Evolutionary conservation across 2,797 vertebrate genomes (phyloP).

Genomic region (Simalia tracyae): DNA sequence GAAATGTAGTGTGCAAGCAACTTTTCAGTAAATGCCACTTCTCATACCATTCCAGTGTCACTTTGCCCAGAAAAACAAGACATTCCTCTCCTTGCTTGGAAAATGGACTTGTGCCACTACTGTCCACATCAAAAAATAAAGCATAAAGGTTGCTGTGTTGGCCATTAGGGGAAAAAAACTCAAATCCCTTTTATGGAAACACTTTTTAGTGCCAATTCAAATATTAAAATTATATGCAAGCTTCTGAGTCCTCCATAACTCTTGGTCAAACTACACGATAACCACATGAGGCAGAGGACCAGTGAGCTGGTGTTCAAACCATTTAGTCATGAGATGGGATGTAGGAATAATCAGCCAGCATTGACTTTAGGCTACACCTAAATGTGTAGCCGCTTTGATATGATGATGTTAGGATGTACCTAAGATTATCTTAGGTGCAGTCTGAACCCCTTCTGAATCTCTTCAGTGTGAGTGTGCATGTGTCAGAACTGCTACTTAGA

Average conservation of each 20-base stretch:
- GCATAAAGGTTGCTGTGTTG: neutral
- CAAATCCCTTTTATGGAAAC: neutral
- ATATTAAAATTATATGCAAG: neutral
- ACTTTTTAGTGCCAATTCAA: neutral
- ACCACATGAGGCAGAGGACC: neutral
- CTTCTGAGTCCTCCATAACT: neutral
- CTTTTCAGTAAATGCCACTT: conserved; percentile 52
- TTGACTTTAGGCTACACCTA: neutral
- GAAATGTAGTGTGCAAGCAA: conserved; percentile 59
- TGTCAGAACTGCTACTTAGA: neutral
- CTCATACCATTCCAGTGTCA: conserved; percentile 53
- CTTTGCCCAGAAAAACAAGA: conserved; percentile 57
- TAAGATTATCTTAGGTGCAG: neutral
- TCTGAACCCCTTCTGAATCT: neutral
- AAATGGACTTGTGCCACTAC: conserved; percentile 9
- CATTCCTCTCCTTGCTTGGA: conserved; percentile 40
- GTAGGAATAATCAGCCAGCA: too few species aligned
- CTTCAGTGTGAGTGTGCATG: neutral
- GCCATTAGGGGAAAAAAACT: neutral
- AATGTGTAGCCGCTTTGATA: neutral
- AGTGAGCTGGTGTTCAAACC: neutral
- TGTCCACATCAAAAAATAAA: conserved; percentile 5
- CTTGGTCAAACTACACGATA: neutral
- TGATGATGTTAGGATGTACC: neutral
- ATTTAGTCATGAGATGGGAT: neutral